Conservation (phyloP, 2,888 invertebrate genomes). For the Tridacna gigas region DNA sequence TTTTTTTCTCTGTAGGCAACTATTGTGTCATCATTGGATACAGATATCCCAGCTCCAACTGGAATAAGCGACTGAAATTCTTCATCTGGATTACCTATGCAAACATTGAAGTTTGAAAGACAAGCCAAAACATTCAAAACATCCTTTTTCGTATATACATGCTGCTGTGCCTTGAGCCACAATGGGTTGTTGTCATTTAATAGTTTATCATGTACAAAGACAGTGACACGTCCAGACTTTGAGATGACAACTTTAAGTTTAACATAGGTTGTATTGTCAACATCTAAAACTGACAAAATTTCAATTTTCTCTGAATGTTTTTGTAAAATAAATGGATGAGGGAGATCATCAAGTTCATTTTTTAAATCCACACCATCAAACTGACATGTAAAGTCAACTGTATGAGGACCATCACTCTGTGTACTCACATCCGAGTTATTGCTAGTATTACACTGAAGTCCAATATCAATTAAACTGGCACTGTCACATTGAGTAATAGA, state of each 20-base stretch:
- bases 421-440: not conserved
- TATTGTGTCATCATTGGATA: not conserved
- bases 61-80: not conserved
- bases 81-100: not conserved
- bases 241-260: no score
- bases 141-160: no score
- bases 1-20: not conserved
- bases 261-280: no score
- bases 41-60: not conserved
- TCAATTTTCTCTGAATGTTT: conserved; percentile 8
- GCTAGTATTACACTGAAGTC: not conserved
- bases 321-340: no score
- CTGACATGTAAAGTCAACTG: conserved; percentile 3
- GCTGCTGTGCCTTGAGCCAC: no score
- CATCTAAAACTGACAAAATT: not conserved
- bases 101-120: conserved; percentile 1
- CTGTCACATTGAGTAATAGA: not conserved
- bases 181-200: conserved; percentile 1
- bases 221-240: conserved; percentile 4
- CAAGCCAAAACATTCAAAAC: no score
- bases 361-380: conserved; percentile 9
- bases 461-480: not conserved
- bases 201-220: conserved; percentile 8
- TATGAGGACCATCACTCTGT: not conserved
- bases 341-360: not conserved